Conservation (phyloP, 2,113 vertebrate species). For the Tragelaphus scriptus region DNA sequence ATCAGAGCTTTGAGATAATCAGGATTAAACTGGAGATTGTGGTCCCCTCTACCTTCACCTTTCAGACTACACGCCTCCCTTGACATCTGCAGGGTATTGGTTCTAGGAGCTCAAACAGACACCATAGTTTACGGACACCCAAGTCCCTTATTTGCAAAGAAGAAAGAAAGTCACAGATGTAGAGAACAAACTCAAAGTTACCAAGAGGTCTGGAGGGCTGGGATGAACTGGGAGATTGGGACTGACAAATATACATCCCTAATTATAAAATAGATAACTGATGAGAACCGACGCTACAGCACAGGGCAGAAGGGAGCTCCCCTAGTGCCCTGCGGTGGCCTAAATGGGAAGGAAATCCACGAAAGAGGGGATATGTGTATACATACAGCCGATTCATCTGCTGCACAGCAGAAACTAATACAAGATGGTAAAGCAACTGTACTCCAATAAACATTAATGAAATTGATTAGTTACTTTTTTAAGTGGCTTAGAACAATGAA, state of each 20-base stretch:
- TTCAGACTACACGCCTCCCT: neutral
- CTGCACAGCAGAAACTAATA: neutral
- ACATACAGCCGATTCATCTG: neutral
- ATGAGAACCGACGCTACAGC: neutral
- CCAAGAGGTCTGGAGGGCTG: neutral
- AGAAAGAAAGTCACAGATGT: neutral
- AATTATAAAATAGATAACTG: accelerated
- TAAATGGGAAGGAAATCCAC: neutral
- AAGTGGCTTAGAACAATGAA: neutral
- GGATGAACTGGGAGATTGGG: neutral
- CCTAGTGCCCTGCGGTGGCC: accelerated
- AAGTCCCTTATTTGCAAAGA: neutral
- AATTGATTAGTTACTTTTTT: neutral
- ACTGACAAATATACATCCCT: neutral
- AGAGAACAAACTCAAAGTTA: neutral
- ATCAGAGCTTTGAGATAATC: neutral
- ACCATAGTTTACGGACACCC: neutral
- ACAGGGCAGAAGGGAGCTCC: neutral
- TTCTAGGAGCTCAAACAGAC: neutral
- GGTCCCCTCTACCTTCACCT: neutral
- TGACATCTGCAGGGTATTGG: neutral
- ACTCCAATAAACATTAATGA: neutral
- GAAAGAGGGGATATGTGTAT: neutral
- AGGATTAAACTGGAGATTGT: neutral
- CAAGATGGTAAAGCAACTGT: neutral